These are phyloP conservation scores for Cynocephalus volans DNA, from an alignment of 2,113 vertebrate genomes.

Conservation along the genomic window DNA sequence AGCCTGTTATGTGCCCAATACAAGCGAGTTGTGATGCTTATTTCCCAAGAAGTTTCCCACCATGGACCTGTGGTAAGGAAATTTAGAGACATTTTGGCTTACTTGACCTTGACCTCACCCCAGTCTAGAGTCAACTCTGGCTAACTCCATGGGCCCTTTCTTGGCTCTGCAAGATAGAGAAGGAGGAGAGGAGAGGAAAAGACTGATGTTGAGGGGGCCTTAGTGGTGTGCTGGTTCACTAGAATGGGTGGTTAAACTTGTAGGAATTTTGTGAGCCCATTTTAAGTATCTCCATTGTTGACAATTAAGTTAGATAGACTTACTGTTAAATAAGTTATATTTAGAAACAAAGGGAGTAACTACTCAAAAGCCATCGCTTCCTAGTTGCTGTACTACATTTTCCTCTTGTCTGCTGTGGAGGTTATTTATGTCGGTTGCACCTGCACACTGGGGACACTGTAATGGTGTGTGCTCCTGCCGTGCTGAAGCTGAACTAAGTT, in stretches of 20 bases:
- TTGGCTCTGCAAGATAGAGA: background rate
- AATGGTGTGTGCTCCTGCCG: background rate
- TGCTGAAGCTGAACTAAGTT: background rate
- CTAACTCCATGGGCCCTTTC: background rate
- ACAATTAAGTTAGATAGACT: background rate
- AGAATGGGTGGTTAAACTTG: background rate
- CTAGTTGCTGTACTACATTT: background rate
- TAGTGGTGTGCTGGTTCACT: background rate
- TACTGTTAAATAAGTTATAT: background rate
- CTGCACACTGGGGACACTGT: background rate
- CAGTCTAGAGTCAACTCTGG: background rate
- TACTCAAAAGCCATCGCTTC: background rate
- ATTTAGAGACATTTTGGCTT: background rate
- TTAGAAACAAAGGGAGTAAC: background rate
- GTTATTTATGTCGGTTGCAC: rapidly evolving
- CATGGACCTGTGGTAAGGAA: background rate
- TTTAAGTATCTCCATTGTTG: background rate
- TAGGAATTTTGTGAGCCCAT: background rate
- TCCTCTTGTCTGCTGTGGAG: background rate
- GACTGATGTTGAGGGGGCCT: too few species aligned
- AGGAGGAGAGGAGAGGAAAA: background rate
- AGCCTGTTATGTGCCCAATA: background rate
- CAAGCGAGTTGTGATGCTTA: background rate
- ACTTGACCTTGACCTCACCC: background rate
- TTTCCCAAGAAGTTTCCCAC: background rate